These are phyloP conservation scores for Amazonetta brasiliensis DNA, from an alignment of 2,797 vertebrate genomes.

Conservation along the genomic window DNA sequence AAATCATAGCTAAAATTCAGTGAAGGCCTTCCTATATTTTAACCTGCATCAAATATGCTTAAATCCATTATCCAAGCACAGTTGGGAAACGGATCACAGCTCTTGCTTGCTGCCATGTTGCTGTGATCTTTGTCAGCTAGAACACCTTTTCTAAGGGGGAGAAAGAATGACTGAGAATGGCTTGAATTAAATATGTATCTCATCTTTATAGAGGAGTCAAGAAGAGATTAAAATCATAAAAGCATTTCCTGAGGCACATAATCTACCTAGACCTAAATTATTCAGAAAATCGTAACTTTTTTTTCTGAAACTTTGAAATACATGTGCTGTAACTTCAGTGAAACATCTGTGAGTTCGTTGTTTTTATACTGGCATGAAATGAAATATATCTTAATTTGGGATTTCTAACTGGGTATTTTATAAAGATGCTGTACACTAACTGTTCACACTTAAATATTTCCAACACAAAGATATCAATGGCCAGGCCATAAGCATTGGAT, in stretches of 20 bases:
- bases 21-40: neutral
- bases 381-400: neutral
- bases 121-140: neutral
- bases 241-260: neutral
- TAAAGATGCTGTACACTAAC: neutral
- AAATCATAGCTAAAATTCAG: neutral
- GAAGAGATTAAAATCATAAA: neutral
- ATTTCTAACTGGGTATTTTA: neutral
- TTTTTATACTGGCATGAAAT: neutral
- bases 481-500: neutral
- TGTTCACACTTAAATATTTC: neutral
- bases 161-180: conserved; percentile 4
- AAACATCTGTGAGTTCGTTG: neutral
- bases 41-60: neutral
- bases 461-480: neutral
- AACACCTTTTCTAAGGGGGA: neutral
- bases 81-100: conserved; percentile 2
- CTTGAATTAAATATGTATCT: conserved; percentile 37
- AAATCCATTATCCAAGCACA: neutral
- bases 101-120: conserved; percentile 12
- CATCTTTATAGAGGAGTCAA: conserved; percentile 23
- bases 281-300: neutral
- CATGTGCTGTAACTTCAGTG: neutral
- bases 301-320: neutral
- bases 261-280: neutral